A percentile compares a stretch with the other conserved stretches of the same genome.
Evolutionary conservation across 2,888 invertebrate species (phyloP).

Genomic region (Diogma glabrata): DNA sequence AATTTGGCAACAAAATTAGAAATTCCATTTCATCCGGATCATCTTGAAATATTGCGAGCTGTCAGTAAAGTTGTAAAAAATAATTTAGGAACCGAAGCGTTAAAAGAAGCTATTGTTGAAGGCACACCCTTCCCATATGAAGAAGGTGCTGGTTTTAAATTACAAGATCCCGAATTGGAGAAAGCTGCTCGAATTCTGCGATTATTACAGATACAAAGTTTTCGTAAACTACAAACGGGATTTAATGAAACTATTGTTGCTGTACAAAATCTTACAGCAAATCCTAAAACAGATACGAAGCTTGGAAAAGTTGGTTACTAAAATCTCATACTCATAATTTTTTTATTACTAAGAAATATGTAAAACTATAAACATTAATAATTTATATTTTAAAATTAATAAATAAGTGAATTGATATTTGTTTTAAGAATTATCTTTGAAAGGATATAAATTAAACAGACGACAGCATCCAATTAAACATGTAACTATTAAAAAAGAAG

Average conservation of each 20-base stretch:
- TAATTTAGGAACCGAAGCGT: constrained; percentile 45
- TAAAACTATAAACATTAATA: not conserved
- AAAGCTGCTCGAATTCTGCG: constrained; percentile 66
- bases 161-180: constrained; percentile 52
- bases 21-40: constrained; percentile 69
- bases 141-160: constrained; percentile 53
- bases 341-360: not conserved
- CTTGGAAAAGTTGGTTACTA: constrained; percentile 81
- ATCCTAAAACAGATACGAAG: constrained; percentile 92
- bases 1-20: constrained; percentile 67
- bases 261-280: constrained; percentile 85
- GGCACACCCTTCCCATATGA: constrained; percentile 60
- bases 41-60: constrained; percentile 60
- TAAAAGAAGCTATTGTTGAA: constrained; percentile 23
- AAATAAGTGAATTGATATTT: no score
- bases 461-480: constrained; percentile 43
- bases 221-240: constrained; percentile 63
- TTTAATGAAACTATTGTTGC: constrained; percentile 91
- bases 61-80: constrained; percentile 48
- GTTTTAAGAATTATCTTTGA: not conserved
- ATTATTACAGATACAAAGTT: constrained; percentile 50
- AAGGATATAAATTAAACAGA: constrained; percentile 33
- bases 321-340: constrained; percentile 16
- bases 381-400: no score
- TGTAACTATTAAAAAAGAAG: constrained; percentile 38